Conservation (phyloP, 2,888 invertebrate genomes). For the Amphimallon solstitiale region DNA sequence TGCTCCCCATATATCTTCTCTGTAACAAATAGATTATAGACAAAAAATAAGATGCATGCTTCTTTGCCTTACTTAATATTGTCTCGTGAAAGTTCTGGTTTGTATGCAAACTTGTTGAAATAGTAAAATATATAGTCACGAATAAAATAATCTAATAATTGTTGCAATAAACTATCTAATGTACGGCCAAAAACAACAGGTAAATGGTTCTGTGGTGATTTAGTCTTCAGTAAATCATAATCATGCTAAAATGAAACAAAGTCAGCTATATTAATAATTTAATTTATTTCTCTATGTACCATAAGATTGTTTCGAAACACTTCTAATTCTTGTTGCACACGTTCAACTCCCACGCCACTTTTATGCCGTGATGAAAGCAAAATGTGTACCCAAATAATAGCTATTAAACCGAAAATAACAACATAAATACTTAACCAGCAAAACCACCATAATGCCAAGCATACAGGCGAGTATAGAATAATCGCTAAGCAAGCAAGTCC, state of each 20-base stretch:
- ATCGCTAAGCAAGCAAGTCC: conserved; percentile 45
- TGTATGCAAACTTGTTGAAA: conserved; percentile 71
- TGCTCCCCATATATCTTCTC: conserved; percentile 86
- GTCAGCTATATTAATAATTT: conserved; percentile 8
- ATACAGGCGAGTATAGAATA: conserved; percentile 51
- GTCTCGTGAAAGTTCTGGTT: conserved; percentile 63
- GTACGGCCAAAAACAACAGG: conserved; percentile 86
- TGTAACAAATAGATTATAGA: conserved; percentile 64
- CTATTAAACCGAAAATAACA: conserved; percentile 59
- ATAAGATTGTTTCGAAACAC: conserved; percentile 70
- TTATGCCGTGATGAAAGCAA: conserved; percentile 73
- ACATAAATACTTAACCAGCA: conserved; percentile 51
- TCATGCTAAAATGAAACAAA: conserved; percentile 51
- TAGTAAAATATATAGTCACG: conserved; percentile 83
- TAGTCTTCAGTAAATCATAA: conserved; percentile 50
- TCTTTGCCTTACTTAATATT: conserved; percentile 63
- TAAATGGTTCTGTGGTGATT: conserved; percentile 64
- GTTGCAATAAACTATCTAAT: conserved; percentile 84
- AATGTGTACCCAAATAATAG: conserved; percentile 71
- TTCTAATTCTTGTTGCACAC: conserved; percentile 71
- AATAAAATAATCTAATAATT: conserved; percentile 81
- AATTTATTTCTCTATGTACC: conserved; percentile 60
- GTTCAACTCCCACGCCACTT: conserved; percentile 70
- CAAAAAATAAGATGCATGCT: background rate
- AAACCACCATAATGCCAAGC: conserved; percentile 52